A percentile compares a stretch with the other conserved stretches of the same genome.
phyloP scores from a whole-genome alignment of 1,140 invertebrate species.

The Zaprionus nigranus region DNA sequence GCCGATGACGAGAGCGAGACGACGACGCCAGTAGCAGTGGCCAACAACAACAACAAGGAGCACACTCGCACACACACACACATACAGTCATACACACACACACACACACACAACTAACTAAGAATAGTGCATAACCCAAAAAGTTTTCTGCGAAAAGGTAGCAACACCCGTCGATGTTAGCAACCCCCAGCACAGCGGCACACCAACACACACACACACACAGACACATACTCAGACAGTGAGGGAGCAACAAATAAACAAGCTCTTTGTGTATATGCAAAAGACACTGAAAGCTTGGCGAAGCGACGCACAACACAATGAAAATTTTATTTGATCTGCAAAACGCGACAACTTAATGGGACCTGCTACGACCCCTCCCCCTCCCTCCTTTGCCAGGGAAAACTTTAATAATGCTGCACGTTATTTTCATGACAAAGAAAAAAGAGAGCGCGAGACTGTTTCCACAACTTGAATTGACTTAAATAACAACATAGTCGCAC shows the following conservation, averaged over 20 bases:
- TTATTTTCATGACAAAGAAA: neutral
- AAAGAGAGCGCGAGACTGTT: neutral
- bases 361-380: neutral
- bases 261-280: conserved; percentile 27
- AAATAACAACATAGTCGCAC: neutral
- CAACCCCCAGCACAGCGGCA: conserved; percentile 27
- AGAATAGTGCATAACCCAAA: conserved; percentile 61
- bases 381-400: neutral
- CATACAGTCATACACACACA: conserved; percentile 1
- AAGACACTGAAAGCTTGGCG: conserved; percentile 37
- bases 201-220: conserved; percentile 17
- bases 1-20: conserved; percentile 49
- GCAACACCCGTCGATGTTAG: conserved; percentile 44
- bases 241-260: conserved; percentile 6
- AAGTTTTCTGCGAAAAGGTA: conserved; percentile 67
- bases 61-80: neutral
- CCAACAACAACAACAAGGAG: conserved; percentile 35
- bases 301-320: conserved; percentile 68
- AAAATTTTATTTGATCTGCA: conserved; percentile 83
- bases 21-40: neutral
- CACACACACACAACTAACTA: conserved; percentile 25
- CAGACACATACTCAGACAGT: neutral
- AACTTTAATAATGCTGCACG: conserved; percentile 16
- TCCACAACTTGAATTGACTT: neutral
- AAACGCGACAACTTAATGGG: conserved; percentile 71